phyloP scores from a whole-genome alignment of 2,888 invertebrate genomes.

The Eilema caniola region DNA sequence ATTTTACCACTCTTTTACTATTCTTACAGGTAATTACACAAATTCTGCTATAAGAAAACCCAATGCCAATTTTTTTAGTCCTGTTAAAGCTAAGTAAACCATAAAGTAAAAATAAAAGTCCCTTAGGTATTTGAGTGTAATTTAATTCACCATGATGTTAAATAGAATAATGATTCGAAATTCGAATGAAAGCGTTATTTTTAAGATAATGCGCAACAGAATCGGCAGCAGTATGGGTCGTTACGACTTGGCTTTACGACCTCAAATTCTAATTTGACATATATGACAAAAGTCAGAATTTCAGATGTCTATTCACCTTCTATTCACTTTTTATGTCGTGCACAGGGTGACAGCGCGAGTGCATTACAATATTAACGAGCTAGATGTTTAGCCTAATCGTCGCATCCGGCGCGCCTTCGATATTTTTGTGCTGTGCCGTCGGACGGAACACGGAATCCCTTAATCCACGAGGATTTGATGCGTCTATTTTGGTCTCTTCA shows the following conservation, averaged over 20 bases:
- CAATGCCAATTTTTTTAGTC: no score
- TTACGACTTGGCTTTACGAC: neutral
- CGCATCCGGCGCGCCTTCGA: constrained; percentile 84
- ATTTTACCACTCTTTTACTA: no score
- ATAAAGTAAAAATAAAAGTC: no score
- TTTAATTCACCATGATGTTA: neutral
- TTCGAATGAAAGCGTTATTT: no score
- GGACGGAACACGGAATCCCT: constrained; percentile 85
- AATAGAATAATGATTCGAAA: neutral
- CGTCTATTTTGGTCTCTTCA: constrained; percentile 87
- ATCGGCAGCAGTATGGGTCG: neutral
- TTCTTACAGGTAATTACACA: no score
- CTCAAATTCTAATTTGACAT: neutral
- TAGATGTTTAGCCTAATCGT: constrained; percentile 84
- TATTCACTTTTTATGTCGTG: constrained; percentile 34
- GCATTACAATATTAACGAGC: constrained; percentile 79
- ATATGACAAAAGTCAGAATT: constrained; percentile 10
- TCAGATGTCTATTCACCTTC: constrained; percentile 7
- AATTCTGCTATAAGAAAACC: no score
- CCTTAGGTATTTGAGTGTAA: neutral
- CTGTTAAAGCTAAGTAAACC: no score
- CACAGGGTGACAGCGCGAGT: constrained; percentile 61
- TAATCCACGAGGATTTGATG: constrained; percentile 85
- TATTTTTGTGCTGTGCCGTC: constrained; percentile 85
- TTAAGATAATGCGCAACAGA: neutral